A percentile compares a stretch with the other conserved stretches of the same genome.
These are phyloP conservation scores for Lophotis ruficrista DNA, from an alignment of 2,113 vertebrate genomes.

Conservation along the genomic window DNA sequence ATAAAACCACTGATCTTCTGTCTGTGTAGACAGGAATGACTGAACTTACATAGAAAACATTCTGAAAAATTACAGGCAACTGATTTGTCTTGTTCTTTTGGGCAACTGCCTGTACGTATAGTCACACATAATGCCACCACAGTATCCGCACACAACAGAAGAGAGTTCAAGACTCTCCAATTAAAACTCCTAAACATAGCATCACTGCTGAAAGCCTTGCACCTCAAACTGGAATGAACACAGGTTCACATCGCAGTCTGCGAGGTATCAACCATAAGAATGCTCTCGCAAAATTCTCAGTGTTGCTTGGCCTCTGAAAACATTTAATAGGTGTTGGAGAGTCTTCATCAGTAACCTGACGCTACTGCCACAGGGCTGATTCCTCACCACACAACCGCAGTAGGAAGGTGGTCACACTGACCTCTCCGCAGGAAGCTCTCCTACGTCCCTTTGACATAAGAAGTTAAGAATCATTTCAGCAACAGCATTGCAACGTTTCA, in stretches of 20 bases:
- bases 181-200: not conserved
- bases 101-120: not conserved
- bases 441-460: not conserved
- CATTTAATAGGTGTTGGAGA: not conserved
- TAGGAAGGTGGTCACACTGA: not conserved
- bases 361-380: not conserved
- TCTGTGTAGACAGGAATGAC: fast-evolving
- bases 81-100: not conserved
- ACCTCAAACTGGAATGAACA: not conserved
- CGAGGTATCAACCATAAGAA: fast-evolving
- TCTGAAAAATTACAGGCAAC: not conserved
- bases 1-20: not conserved
- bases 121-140: not conserved
- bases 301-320: not conserved
- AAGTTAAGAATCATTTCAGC: not conserved
- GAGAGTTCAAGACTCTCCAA: not conserved
- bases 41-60: not conserved
- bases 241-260: not conserved
- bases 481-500: not conserved
- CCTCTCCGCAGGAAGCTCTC: not conserved
- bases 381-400: not conserved
- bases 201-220: not conserved
- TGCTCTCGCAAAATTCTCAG: fast-evolving
- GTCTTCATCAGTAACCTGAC: not conserved
- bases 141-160: not conserved